Evolutionary conservation across 2,888 invertebrate species (phyloP), one percentile per base, ranked within the genome.

Genomic region (Agrotis clavis): DNA sequence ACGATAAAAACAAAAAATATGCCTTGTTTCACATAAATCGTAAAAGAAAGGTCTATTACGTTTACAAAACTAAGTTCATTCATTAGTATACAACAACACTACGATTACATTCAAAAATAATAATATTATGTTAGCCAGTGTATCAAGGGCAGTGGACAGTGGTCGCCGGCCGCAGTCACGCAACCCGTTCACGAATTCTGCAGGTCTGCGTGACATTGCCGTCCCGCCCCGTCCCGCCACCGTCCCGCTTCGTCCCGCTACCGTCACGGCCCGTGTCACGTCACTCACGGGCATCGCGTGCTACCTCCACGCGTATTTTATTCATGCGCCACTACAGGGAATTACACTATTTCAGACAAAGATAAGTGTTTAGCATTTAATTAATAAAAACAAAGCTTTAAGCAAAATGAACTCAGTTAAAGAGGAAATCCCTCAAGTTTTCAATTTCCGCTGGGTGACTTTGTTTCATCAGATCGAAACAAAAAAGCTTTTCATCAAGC

Each of bases 91-190:
- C 48, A 19, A 35, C 5, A 19, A 35, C 5, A 19, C 1, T 18
- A 51, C 16, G 16, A 51, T 75, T 30, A 41, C 47, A n/a, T 51
- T 64, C 45, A 25, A 19, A 11, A 2, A 62, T 41, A 11, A 9
- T 41, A 41, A 11, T 11, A 41, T 41, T 41, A 30, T 62, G 16
- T 62, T 59, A 59, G 47, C 41, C 19, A 66, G 61, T 21, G 62
- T 57, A 50, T 56, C 71, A 67, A 82, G 66, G 63, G 56, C 66
- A 78, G 53, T n/a, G 47, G 62, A 48, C 63, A 71, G 35, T 47
- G 51, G 62, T 25, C 35, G 47, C 51, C 50, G 41, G 45, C 47
- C 47, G 48, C 30, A 18, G 79, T 21, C 79, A 79, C 79, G 79
- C 83, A 51, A 78, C 19, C 61, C 53, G 45, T 18, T 19, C 66